phyloP scores from a whole-genome alignment of 2,113 vertebrate genomes.

The Nannospalax galili region DNA sequence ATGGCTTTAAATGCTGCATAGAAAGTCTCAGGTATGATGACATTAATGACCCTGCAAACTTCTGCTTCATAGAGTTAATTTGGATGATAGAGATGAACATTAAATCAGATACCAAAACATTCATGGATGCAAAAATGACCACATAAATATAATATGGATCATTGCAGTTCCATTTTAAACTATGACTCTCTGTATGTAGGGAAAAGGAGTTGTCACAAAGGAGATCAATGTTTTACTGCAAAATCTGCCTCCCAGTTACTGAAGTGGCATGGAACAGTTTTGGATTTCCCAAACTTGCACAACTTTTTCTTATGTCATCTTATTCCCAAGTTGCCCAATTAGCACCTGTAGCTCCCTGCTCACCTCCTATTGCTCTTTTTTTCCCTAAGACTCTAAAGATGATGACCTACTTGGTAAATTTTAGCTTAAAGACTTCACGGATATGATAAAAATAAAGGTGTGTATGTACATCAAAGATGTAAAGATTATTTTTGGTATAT shows the following conservation, averaged over 20 bases:
- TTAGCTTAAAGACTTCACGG: constrained; percentile 1
- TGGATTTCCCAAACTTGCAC: neutral
- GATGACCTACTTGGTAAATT: neutral
- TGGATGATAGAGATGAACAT: neutral
- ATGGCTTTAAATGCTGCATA: neutral
- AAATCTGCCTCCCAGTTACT: neutral
- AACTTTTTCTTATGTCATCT: too few relatives aligned
- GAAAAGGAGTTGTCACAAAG: neutral
- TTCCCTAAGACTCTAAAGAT: neutral
- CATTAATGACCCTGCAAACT: neutral
- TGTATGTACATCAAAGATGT: neutral
- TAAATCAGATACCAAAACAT: neutral
- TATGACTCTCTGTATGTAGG: neutral
- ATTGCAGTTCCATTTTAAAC: neutral
- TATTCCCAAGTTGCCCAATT: neutral
- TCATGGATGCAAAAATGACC: neutral
- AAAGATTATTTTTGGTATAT: neutral
- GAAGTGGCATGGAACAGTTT: neutral
- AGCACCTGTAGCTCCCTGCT: neutral
- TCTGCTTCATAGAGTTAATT: neutral
- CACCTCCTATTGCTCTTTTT: neutral
- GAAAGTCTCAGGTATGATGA: neutral
- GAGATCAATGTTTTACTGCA: neutral
- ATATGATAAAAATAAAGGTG: neutral
- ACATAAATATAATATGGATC: neutral